Percentiles rank a stretch among this genome's conserved stretches.
These are phyloP conservation scores for Leptopilina drosophilae DNA, from an alignment of 2,888 invertebrate species.

Conservation along the genomic window DNA sequence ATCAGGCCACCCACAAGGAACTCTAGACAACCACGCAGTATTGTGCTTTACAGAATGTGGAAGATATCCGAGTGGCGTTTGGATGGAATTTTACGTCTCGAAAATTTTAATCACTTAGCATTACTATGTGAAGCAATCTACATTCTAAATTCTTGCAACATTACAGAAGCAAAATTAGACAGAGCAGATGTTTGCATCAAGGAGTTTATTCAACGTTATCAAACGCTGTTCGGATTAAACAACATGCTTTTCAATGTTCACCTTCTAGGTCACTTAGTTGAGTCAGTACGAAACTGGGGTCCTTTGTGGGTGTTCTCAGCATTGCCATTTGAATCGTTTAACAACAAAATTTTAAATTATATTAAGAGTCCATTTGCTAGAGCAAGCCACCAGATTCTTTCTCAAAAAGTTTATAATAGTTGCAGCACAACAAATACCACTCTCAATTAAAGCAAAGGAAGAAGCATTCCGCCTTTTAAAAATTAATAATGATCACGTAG, in stretches of 20 bases:
- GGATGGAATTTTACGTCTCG: background rate
- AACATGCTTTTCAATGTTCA: slow-evolving; percentile 8
- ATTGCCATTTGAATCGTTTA: background rate
- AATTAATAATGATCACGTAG: too few species aligned
- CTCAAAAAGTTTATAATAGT: background rate
- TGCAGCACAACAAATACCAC: background rate
- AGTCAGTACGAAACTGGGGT: background rate
- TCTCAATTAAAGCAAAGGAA: background rate
- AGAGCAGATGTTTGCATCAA: background rate
- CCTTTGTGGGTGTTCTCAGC: background rate
- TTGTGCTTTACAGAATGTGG: background rate
- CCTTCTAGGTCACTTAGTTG: background rate
- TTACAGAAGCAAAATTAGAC: background rate
- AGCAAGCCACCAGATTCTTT: background rate
- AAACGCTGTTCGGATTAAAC: background rate
- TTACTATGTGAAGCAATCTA: background rate
- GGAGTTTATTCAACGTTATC: background rate
- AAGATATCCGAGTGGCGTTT: background rate
- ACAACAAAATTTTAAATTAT: background rate
- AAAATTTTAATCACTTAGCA: background rate
- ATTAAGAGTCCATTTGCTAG: background rate
- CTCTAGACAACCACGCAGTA: slow-evolving; percentile 5
- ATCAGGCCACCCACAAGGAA: slow-evolving; percentile 7
- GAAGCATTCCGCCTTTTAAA: too few species aligned
- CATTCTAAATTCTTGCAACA: background rate